phyloP scores from a whole-genome alignment of 2,888 invertebrate genomes.

The Lysandra bellargus region DNA sequence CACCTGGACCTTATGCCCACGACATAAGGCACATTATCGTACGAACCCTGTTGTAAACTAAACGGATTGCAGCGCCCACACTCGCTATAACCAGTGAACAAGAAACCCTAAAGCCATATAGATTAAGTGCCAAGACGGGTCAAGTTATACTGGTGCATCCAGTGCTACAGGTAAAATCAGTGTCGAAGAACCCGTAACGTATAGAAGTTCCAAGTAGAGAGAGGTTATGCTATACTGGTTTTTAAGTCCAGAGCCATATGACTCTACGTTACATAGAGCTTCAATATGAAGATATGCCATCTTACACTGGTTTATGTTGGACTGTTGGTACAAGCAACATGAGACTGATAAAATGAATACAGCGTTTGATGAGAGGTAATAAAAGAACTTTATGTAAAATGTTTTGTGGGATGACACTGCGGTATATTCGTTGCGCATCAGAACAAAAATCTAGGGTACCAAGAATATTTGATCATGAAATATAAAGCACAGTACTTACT shows the following conservation, averaged over 20 bases:
- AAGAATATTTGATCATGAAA: too few relatives aligned
- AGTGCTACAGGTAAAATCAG: not conserved
- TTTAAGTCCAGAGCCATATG: not conserved
- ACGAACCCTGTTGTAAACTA: not conserved
- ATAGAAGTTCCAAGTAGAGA: not conserved
- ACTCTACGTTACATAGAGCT: not conserved
- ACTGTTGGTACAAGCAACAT: not conserved
- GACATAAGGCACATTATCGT: not conserved
- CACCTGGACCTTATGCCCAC: not conserved
- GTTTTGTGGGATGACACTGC: slow-evolving; percentile 52
- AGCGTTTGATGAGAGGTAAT: slow-evolving; percentile 44
- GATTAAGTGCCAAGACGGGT: not conserved
- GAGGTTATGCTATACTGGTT: not conserved
- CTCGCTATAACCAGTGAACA: slow-evolving; percentile 59
- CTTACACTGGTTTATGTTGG: not conserved
- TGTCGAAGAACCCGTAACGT: not conserved
- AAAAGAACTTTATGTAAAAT: slow-evolving; percentile 62
- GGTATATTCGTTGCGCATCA: slow-evolving; percentile 37
- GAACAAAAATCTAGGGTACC: not conserved
- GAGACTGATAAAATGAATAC: slow-evolving; percentile 6
- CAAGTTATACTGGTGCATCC: not conserved
- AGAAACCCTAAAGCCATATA: slow-evolving; percentile 34
- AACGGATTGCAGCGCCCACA: slow-evolving; percentile 61
- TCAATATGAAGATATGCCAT: not conserved
- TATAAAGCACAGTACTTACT: too few relatives aligned